Evolutionary conservation across 2,113 vertebrate genomes (phyloP).

Genomic region (Mirounga angustirostris): DNA sequence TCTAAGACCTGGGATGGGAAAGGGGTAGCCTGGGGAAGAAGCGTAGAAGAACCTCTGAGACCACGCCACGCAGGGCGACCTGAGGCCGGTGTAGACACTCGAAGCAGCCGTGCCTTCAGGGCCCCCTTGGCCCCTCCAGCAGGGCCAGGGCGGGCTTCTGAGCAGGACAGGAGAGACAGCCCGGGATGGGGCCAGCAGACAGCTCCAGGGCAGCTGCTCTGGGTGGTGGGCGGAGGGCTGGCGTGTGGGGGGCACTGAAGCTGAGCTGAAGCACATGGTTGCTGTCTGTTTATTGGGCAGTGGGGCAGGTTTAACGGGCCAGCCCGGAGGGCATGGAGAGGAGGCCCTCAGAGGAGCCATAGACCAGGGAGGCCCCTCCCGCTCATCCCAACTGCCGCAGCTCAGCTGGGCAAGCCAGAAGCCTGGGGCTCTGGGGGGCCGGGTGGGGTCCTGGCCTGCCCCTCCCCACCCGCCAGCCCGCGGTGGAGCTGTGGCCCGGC

Average conservation of each 20-base stretch:
- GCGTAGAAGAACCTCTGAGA: background rate
- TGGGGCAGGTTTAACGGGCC: slow-evolving; percentile 87
- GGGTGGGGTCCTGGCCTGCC: background rate
- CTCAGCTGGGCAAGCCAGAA: slow-evolving; percentile 74
- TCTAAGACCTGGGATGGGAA: background rate
- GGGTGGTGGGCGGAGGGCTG: slow-evolving; percentile 70
- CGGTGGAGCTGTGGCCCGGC: slow-evolving; percentile 72
- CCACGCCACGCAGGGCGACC: background rate
- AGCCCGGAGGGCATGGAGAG: slow-evolving; percentile 83
- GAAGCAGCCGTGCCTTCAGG: fast-evolving
- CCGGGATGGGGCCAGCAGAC: background rate
- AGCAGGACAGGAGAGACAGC: background rate
- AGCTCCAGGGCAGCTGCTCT: background rate
- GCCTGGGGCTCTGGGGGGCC: slow-evolving; percentile 77
- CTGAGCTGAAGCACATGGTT: slow-evolving; percentile 84
- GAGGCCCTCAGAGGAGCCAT: slow-evolving; percentile 82
- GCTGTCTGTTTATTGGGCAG: slow-evolving; percentile 88
- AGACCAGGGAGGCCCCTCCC: slow-evolving; percentile 60
- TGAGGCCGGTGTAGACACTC: background rate
- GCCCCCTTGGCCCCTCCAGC: fast-evolving
- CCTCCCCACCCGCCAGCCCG: background rate
- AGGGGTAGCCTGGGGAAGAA: background rate
- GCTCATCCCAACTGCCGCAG: background rate
- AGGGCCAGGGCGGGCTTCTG: background rate
- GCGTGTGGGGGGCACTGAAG: slow-evolving; percentile 78